Percentiles rank a stretch among this genome's conserved stretches.
Evolutionary conservation across 2,888 invertebrate genomes (phyloP).

Genomic region (Nineta flava): DNA sequence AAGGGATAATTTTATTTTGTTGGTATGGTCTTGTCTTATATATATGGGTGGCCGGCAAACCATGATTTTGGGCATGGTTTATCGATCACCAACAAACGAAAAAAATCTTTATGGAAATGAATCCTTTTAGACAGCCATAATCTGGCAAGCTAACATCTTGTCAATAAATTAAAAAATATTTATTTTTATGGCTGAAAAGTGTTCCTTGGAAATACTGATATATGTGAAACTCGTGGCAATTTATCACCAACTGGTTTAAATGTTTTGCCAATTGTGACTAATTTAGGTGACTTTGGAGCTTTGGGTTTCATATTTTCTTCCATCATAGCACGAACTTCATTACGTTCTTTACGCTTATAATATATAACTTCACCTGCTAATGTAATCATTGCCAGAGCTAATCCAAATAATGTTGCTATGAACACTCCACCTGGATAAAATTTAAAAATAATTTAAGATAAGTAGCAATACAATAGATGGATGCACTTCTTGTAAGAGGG

Average conservation of each 20-base stretch:
- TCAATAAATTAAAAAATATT: too few species aligned
- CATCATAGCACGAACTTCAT: slow-evolving; percentile 18
- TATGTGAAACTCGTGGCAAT: slow-evolving; percentile 11
- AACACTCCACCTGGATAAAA: slow-evolving; percentile 61
- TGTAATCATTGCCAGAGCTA: slow-evolving; percentile 71
- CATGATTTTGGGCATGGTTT: too few species aligned
- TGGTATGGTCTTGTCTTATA: too few species aligned
- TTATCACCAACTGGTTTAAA: slow-evolving; percentile 27
- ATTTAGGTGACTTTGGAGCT: slow-evolving; percentile 16
- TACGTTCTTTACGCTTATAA: slow-evolving; percentile 41
- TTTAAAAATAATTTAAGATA: too few species aligned
- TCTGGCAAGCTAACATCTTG: too few species aligned
- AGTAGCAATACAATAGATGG: too few species aligned
- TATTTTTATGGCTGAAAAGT: slow-evolving; percentile 8
- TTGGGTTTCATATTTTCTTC: slow-evolving; percentile 5
- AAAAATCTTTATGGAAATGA: too few species aligned
- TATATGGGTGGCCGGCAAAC: too few species aligned
- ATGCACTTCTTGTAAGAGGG: too few species aligned
- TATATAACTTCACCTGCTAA: slow-evolving; percentile 68
- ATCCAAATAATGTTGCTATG: slow-evolving; percentile 73
- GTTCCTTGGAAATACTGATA: slow-evolving; percentile 14
- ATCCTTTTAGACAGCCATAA: too few species aligned
- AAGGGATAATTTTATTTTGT: too few species aligned
- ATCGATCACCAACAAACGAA: too few species aligned
- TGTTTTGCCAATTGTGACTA: slow-evolving; percentile 31